Evolutionary conservation across 2,113 vertebrate genomes (phyloP), one percentile per base, ranked within the genome.

Genomic region (Beaufortia kweichowensis): DNA sequence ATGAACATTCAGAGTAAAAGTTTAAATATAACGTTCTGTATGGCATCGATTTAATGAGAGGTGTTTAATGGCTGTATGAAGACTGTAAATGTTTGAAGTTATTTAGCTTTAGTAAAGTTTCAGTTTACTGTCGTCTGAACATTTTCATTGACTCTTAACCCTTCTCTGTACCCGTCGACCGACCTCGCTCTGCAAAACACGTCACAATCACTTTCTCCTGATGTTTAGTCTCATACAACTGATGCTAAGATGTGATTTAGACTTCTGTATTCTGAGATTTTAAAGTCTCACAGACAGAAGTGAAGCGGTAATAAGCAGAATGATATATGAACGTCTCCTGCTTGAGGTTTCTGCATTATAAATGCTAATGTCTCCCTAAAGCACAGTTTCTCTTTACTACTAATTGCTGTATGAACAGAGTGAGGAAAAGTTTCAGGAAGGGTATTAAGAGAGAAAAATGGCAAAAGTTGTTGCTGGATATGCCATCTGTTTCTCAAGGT

Each of bases 401-500:
- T 82, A 79, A 82, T 82, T 82, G 77, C 75, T 64, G 55, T 43
- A 67, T 41, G 81, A 77, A 70, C 33, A 57, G 46, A 56, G 7
- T 48, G 82, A 75, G 75, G 46, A 73, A 72, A 73, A 84, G 77
- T 81, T 68, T 63, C 62, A 57, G 68, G 71, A 82, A 78, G 57
- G 3, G 48, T 53, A 53, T 53, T 53, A 21, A 77, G 65, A 83
- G 70, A 74, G 66, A 72, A 69, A 73, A 77, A 81, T 53, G 31
- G 33, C 56, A 76, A 79, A 75, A 63, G 72, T 41, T 43, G 33
- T 48, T 14, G 28, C 71, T 80, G 75, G 85, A 84, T 85, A 78
- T 82, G 60, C 84, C 88, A 85, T 90, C 86, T 90, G 87, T 83
- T 53, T 85, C 86, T 89, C 88, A 90, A 91, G 88, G 88, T 90